Evolutionary conservation across 2,113 vertebrate genomes (phyloP).

Genomic region (Semnornis frantzii): DNA sequence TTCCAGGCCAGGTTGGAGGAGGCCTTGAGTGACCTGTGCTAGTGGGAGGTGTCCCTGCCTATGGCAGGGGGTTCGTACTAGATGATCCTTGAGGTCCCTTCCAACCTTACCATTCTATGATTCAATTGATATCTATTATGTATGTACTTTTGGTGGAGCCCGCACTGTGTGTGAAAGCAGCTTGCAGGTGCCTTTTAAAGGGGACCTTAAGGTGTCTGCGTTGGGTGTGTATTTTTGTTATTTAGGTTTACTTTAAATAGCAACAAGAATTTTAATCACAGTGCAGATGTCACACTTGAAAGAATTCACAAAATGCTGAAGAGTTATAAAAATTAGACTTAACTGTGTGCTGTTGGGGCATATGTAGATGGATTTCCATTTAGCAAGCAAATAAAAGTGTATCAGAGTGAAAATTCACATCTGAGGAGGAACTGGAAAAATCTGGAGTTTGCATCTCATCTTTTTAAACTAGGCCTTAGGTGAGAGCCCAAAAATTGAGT

Average conservation of each 20-base stretch:
- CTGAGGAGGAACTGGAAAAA: background rate
- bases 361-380: slow-evolving; percentile 23
- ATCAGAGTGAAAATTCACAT: background rate
- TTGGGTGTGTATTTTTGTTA: background rate
- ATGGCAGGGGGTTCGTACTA: no score
- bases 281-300: slow-evolving; percentile 62
- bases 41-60: no score
- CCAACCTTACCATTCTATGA: no score
- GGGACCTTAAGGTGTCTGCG: slow-evolving; percentile 40
- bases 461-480: background rate
- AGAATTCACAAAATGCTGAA: slow-evolving; percentile 54
- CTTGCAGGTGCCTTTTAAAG: slow-evolving; percentile 45
- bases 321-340: slow-evolving; percentile 39
- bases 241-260: slow-evolving; percentile 8
- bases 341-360: slow-evolving; percentile 22
- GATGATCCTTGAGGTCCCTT: no score
- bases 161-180: slow-evolving; percentile 61
- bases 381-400: background rate
- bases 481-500: background rate
- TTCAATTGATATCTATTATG: background rate
- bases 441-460: background rate
- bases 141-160: slow-evolving; percentile 22
- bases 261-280: slow-evolving; percentile 56
- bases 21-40: no score
- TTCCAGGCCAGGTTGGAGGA: no score